These are phyloP conservation scores for Nibea albiflora DNA, from an alignment of 2,113 vertebrate genomes.

Conservation along the genomic window DNA sequence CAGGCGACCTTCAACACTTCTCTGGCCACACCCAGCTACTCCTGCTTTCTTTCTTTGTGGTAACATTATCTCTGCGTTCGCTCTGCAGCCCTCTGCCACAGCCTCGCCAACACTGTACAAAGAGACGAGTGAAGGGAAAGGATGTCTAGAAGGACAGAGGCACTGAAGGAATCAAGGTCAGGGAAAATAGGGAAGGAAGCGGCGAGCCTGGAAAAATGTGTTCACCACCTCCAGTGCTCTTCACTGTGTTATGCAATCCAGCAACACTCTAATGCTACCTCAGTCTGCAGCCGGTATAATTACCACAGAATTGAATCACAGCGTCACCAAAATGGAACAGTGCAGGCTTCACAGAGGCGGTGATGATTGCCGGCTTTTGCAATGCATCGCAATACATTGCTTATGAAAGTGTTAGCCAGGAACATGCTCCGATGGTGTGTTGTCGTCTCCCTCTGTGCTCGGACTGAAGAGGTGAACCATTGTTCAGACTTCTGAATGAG, in stretches of 20 bases:
- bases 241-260: conserved; percentile 37
- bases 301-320: background rate
- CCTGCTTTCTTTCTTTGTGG: conserved; percentile 24
- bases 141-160: conserved; percentile 21
- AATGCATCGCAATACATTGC: background rate
- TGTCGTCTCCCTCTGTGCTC: conserved; percentile 30
- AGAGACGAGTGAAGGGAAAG: conserved; percentile 29
- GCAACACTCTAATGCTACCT: background rate
- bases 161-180: conserved; percentile 43
- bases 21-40: conserved; percentile 36
- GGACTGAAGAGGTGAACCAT: conserved; percentile 51
- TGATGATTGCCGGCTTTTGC: background rate
- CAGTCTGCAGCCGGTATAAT: conserved; percentile 27
- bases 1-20: conserved; percentile 11
- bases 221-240: background rate
- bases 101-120: background rate
- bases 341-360: background rate
- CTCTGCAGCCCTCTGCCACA: conserved; percentile 13
- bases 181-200: conserved; percentile 19
- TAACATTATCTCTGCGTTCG: conserved; percentile 33
- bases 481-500: conserved; percentile 56
- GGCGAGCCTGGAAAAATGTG: background rate
- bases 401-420: background rate
- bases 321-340: background rate
- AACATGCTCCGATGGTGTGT: background rate